phyloP scores from a whole-genome alignment of 1,140 invertebrate genomes.

The Psix sp. region DNA sequence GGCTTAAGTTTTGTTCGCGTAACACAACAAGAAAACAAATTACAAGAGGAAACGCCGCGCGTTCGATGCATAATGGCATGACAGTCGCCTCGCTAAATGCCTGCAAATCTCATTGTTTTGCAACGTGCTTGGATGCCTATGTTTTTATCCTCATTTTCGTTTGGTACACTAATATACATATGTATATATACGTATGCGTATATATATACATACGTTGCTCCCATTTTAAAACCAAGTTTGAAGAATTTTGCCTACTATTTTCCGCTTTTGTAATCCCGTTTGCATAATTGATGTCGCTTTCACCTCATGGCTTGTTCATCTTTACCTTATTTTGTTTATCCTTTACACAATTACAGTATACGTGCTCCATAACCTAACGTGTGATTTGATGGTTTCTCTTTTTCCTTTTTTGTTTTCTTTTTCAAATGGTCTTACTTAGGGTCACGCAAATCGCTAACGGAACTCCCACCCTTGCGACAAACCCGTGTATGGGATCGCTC shows the following conservation, averaged over 20 bases:
- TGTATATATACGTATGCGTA: too few relatives aligned
- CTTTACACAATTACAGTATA: constrained; percentile 61
- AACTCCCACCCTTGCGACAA: constrained; percentile 64
- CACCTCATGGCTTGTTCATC: constrained; percentile 5
- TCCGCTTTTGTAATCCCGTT: constrained; percentile 16
- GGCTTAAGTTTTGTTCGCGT: constrained; percentile 18
- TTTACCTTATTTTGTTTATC: constrained; percentile 28
- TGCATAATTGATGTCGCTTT: constrained; percentile 26
- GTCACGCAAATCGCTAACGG: constrained; percentile 73
- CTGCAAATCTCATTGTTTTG: constrained; percentile 71
- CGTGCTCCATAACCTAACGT: constrained; percentile 69
- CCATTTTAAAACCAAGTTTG: too few relatives aligned
- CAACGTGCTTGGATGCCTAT: constrained; percentile 25
- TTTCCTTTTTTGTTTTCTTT: too few relatives aligned
- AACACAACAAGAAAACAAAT: constrained; percentile 45
- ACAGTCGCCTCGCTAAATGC: constrained; percentile 69
- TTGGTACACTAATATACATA: too few relatives aligned
- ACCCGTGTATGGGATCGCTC: constrained; percentile 23
- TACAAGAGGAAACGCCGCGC: constrained; percentile 54
- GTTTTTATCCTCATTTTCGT: not conserved
- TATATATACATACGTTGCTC: too few relatives aligned
- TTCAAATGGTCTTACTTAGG: constrained; percentile 69
- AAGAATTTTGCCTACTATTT: constrained; percentile 2
- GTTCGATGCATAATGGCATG: constrained; percentile 59
- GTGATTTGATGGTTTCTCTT: constrained; percentile 66